A percentile compares a stretch with the other conserved stretches of the same genome.
phyloP scores from a whole-genome alignment of 2,113 vertebrate genomes.

The Pungitius pungitius region DNA sequence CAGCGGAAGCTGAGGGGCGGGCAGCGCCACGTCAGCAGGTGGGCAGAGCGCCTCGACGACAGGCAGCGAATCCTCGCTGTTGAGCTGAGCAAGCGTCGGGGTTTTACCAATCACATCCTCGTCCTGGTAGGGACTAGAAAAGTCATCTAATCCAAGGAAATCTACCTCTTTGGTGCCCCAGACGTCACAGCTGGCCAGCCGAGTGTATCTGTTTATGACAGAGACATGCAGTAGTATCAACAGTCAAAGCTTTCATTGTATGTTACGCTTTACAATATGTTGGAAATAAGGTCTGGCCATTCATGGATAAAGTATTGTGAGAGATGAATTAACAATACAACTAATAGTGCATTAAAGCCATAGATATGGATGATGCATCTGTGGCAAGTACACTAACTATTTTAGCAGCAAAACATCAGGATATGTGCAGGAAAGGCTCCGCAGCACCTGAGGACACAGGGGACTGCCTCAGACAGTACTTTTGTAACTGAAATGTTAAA shows the following conservation, averaged over 20 bases:
- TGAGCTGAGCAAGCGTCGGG: conserved; percentile 96
- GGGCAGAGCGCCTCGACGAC: conserved; percentile 94
- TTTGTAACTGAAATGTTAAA: conserved; percentile 10
- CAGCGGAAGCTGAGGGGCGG: conserved; percentile 76
- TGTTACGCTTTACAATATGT: neutral
- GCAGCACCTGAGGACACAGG: conserved; percentile 47
- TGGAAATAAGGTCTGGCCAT: neutral
- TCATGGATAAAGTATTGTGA: neutral
- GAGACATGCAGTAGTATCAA: conserved; percentile 6
- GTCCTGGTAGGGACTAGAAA: conserved; percentile 98
- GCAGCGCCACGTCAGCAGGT: conserved; percentile 83
- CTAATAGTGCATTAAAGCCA: no score
- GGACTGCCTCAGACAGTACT: conserved; percentile 38
- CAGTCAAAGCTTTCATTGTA: neutral
- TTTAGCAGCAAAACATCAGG: conserved; percentile 33
- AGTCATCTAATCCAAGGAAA: conserved; percentile 96
- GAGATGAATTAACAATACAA: neutral
- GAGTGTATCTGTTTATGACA: conserved; percentile 84
- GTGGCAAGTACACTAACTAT: conserved; percentile 16
- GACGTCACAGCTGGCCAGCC: conserved; percentile 97
- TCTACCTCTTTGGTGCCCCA: conserved; percentile 99
- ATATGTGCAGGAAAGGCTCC: conserved; percentile 34
- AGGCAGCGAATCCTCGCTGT: conserved; percentile 97
- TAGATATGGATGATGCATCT: neutral
- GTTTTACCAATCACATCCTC: conserved; percentile 97